A percentile compares a stretch with the other conserved stretches of the same genome.
These are phyloP conservation scores for Ectemnius cavifrons DNA, from an alignment of 2,888 invertebrate species.

Conservation along the genomic window DNA sequence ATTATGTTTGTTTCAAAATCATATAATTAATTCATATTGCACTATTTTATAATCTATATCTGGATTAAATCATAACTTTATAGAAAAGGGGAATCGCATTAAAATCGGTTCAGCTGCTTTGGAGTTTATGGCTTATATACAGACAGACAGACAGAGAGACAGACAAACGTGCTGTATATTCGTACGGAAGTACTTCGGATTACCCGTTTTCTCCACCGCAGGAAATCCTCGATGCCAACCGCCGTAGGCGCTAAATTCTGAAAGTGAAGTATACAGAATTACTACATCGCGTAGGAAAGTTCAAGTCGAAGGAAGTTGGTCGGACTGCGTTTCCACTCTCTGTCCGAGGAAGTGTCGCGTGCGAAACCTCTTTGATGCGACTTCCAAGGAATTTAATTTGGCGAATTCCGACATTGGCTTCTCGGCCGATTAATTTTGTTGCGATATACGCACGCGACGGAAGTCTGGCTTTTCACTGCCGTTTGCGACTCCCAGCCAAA, in stretches of 20 bases:
- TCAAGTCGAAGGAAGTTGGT: neutral
- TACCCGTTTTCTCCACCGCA: too few relatives aligned
- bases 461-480: conserved; percentile 34
- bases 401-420: conserved; percentile 32
- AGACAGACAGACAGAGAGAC: too few relatives aligned
- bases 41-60: too few relatives aligned
- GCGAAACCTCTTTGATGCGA: conserved; percentile 24
- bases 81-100: too few relatives aligned
- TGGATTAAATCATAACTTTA: too few relatives aligned
- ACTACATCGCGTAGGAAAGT: neutral
- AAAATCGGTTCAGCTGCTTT: too few relatives aligned
- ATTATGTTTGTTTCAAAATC: too few relatives aligned
- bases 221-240: neutral
- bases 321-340: neutral
- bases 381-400: conserved; percentile 48
- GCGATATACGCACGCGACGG: conserved; percentile 23
- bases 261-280: conserved; percentile 3
- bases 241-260: neutral
- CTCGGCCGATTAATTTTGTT: conserved; percentile 38
- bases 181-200: too few relatives aligned
- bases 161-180: too few relatives aligned
- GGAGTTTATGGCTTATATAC: too few relatives aligned
- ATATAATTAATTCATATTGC: too few relatives aligned
- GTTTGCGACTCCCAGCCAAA: neutral
- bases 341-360: neutral